phyloP scores from a whole-genome alignment of 2,113 vertebrate genomes.

The Lipophrys pholis region DNA sequence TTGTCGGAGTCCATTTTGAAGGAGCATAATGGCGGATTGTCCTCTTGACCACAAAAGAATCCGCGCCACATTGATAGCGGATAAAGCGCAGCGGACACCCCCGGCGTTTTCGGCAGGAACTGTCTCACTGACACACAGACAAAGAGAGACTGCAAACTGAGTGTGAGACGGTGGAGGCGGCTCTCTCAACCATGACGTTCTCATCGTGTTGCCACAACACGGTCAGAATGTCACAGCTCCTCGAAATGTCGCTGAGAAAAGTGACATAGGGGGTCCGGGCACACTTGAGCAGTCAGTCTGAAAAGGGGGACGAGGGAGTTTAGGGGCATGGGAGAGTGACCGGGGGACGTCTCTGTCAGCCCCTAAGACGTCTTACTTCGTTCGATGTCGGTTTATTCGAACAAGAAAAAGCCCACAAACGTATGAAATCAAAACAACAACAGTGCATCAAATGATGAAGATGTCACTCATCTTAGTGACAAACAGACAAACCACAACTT shows the following conservation, averaged over 20 bases:
- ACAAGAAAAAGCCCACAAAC: background rate
- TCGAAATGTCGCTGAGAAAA: slow-evolving; percentile 42
- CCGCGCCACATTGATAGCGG: slow-evolving; percentile 15
- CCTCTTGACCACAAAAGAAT: background rate
- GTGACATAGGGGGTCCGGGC: slow-evolving; percentile 16
- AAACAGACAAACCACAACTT: background rate
- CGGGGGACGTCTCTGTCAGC: slow-evolving; percentile 1
- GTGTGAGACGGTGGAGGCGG: slow-evolving; percentile 35
- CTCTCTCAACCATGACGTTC: slow-evolving; percentile 67
- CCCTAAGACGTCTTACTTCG: no score
- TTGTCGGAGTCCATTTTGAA: slow-evolving; percentile 17
- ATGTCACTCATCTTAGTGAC: no score
- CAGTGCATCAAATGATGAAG: background rate
- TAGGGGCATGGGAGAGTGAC: slow-evolving; percentile 19
- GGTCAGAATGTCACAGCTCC: slow-evolving; percentile 64
- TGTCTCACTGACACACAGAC: slow-evolving; percentile 8
- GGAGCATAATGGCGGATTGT: slow-evolving; percentile 10
- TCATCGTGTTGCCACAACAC: slow-evolving; percentile 79
- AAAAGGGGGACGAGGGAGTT: slow-evolving; percentile 13
- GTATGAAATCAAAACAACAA: no score
- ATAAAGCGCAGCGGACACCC: slow-evolving; percentile 20
- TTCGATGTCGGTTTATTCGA: no score
- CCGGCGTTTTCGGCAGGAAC: slow-evolving; percentile 36
- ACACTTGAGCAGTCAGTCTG: slow-evolving; percentile 46
- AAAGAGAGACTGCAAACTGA: slow-evolving; percentile 28